Base-by-base conservation (phyloP, 53 echinoderm and acorn worm species). In the Crossaster papposus region DNA sequence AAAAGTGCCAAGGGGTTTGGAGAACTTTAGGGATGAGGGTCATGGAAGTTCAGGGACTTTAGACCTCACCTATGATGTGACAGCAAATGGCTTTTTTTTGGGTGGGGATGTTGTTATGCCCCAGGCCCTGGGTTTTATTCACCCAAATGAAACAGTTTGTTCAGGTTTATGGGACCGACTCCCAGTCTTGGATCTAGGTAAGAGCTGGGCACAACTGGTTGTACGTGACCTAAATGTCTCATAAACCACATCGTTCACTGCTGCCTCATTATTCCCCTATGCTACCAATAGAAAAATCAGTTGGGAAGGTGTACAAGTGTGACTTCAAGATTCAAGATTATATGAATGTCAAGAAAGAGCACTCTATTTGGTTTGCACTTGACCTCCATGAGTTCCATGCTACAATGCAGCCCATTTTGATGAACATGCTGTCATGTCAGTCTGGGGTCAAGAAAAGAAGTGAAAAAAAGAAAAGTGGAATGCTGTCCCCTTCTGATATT, bases 41-140 rank as follows among this genome's bases (percentile, higher is more conserved):
- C 70, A 65, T 35, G 17, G 36, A 64, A 82, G 82, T 82, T 82
- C 82, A 70, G 12, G 38, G 82, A 82, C 82, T 68, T n/a, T 36
- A 58, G 24, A 63, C 36, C 24, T 81, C 44, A 63, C 34, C 62
- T 81, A 64, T 64, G 31, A 8, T 1, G 13, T 14, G 29, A 30
- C 23, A 13, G 79, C 30, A 52, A 51, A 28, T 4, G 17, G n/a
- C 11, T 68, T 22, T 15, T 3, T 64, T 64, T 68, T n/a, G 17
- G 68, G 17, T 14, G 68, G 65, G 65, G 68, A 28, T 14, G n/a
- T 1, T 58, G 11, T 3, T 68, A 26, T 68, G 24, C 68, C 68
- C 3, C 24, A 68, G 68, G 68, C 68, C 28, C n/a, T 68, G 68
- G 68, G 17, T 68, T 68, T 68, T 68, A 24, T 68, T 28, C 68